Conservation (phyloP, 2,888 invertebrate genomes). For the Hypsopygia costalis region DNA sequence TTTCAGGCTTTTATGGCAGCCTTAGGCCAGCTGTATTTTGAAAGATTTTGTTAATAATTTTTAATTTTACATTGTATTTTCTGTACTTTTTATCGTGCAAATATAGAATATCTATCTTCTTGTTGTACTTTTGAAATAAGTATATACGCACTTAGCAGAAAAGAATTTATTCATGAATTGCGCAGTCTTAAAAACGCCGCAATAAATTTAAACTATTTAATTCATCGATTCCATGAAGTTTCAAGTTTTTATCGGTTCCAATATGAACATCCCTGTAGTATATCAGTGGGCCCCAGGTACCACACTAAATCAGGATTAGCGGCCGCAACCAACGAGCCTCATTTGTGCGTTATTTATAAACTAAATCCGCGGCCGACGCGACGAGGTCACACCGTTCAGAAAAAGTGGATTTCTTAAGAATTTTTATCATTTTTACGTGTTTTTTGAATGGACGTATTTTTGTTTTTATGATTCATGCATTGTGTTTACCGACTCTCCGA, state of each 20-base stretch:
- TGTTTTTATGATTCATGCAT: constrained; percentile 20
- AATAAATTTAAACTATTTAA: neutral
- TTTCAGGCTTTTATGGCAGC: too few relatives aligned
- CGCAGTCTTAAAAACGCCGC: neutral
- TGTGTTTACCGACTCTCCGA: constrained; percentile 17
- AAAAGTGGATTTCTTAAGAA: constrained; percentile 30
- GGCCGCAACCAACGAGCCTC: constrained; percentile 52
- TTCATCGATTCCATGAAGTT: neutral
- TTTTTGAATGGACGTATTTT: constrained; percentile 20
- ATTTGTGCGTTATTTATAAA: constrained; percentile 73
- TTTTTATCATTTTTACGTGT: constrained; percentile 41
- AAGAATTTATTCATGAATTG: too few relatives aligned
- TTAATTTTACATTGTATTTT: too few relatives aligned
- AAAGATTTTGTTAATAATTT: too few relatives aligned
- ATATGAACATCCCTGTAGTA: constrained; percentile 33
- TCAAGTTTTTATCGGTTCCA: constrained; percentile 17
- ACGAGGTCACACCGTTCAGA: constrained; percentile 36
- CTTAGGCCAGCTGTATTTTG: too few relatives aligned
- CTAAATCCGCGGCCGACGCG: constrained; percentile 41
- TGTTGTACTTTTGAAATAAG: too few relatives aligned
- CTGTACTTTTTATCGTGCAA: too few relatives aligned
- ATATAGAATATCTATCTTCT: too few relatives aligned
- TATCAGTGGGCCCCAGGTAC: constrained; percentile 37
- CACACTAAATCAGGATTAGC: constrained; percentile 74
- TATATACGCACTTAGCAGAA: too few relatives aligned